Base-by-base conservation (phyloP, 2,888 invertebrate species). In the Anoplius nigerrimus region DNA sequence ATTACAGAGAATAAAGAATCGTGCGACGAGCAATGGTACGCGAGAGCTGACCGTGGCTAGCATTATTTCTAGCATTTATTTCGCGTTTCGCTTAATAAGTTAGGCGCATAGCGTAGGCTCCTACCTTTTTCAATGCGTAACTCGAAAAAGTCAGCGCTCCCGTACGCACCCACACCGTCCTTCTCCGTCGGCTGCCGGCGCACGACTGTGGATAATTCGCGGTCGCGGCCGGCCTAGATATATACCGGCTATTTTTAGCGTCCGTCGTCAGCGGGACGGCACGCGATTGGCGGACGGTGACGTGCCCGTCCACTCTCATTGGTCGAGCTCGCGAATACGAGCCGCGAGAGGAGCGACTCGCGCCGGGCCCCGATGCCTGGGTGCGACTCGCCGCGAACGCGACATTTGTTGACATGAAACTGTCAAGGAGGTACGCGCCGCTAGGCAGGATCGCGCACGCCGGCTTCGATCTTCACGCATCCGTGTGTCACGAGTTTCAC, bases 221-320 rank as follows among this genome's bases (percentile, higher is more conserved):
- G 81, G 81, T 82, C 77, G 83, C 84, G 79, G 82, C 84, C 87
- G 87, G 88, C 88, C 88, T 88, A 87, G 87, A 88, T 88, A 87
- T 85, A 84, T 82, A 82, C 82, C 72, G 74, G 82, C 72, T 89
- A 89, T 88, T 85, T 86, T 88, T 88, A 87, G 86, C 78, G 18
- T 66, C 68, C 77, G 85, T 78, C 87, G 88, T 86, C 87, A 88
- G 67, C 67, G 67, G 15, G 52, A 20, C 13, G 60, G 42, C 0
- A 13, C 2, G 13, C 58, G 60, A 88, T 88, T 88, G 86, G 88
- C 21, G 22, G 4, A 0, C 63, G 69, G 43, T 88, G 87, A 79
- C 85, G 88, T 84, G 77, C 77, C 55, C 51, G 43, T 0, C 3
- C 2, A 3, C 3, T 43, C 22, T 58, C 60, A 83, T 85, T 85